Percentiles rank a stretch among this genome's conserved stretches.
phyloP scores from a whole-genome alignment of 2,888 invertebrate genomes.

The Tenthredo mesomela region DNA sequence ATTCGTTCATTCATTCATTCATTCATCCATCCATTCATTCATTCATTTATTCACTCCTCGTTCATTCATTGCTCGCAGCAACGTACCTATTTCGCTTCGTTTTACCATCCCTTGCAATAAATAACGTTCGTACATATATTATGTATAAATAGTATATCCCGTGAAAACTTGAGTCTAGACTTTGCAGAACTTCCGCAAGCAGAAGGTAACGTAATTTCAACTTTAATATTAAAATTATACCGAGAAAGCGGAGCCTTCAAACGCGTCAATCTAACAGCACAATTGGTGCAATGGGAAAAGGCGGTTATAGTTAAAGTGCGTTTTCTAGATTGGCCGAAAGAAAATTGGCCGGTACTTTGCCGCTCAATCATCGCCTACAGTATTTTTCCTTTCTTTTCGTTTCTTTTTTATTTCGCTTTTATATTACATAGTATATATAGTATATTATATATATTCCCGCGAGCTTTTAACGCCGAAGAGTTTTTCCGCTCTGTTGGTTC shows the following conservation, averaged over 20 bases:
- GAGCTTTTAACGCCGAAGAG: constrained; percentile 14
- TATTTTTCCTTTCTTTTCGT: background rate
- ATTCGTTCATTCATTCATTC: background rate
- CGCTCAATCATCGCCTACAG: constrained; percentile 30
- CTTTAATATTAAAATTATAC: constrained; percentile 22
- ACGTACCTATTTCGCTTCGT: background rate
- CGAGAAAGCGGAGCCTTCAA: background rate
- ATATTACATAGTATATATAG: background rate
- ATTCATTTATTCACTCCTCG: background rate
- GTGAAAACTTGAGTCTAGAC: constrained; percentile 7
- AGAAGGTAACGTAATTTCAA: background rate
- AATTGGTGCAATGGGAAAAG: background rate
- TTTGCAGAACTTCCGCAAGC: background rate
- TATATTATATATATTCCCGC: constrained; percentile 44
- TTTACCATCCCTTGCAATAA: background rate
- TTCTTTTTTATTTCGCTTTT: constrained; percentile 7
- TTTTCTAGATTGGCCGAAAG: constrained; percentile 22
- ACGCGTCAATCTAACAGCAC: background rate
- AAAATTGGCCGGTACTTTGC: constrained; percentile 37
- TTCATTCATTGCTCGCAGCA: background rate
- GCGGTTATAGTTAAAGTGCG: constrained; percentile 6
- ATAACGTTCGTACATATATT: background rate
- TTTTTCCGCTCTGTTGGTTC: background rate
- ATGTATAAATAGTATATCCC: background rate
- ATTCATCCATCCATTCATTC: background rate